Conservation (phyloP, 2,888 invertebrate genomes). For the Gibbula magus region DNA sequence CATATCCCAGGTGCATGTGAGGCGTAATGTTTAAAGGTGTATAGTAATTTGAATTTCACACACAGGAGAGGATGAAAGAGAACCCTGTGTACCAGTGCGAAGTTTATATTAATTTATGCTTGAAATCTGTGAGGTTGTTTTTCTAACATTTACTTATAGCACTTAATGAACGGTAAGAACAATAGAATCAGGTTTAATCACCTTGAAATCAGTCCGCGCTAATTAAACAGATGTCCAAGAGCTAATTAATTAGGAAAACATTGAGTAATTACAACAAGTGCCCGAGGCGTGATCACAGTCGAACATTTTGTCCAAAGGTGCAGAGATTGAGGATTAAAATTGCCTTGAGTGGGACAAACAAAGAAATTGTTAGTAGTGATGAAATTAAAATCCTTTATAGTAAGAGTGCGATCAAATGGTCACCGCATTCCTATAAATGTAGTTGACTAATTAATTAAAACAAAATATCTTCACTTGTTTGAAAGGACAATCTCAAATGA, state of each 20-base stretch:
- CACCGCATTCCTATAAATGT: too few relatives aligned
- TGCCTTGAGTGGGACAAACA: neutral
- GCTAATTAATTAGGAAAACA: constrained; percentile 1
- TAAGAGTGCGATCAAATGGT: too few relatives aligned
- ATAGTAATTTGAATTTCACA: too few relatives aligned
- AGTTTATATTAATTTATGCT: neutral
- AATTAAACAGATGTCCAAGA: neutral
- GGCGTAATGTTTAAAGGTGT: too few relatives aligned
- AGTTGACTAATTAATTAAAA: too few relatives aligned
- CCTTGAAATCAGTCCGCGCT: neutral
- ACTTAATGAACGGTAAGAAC: neutral
- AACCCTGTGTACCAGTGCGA: neutral
- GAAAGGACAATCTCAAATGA: too few relatives aligned
- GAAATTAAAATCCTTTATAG: too few relatives aligned
- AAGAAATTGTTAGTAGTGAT: too few relatives aligned
- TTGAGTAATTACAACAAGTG: neutral
- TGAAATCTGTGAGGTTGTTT: neutral
- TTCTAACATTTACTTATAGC: neutral
- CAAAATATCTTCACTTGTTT: too few relatives aligned
- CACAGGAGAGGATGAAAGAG: too few relatives aligned
- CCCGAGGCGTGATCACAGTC: neutral
- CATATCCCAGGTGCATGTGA: too few relatives aligned
- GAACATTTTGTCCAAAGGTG: neutral
- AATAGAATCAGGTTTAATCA: neutral
- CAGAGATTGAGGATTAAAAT: neutral